Conservation (phyloP, 2,113 vertebrate genomes). For the Capra hircus region DNA sequence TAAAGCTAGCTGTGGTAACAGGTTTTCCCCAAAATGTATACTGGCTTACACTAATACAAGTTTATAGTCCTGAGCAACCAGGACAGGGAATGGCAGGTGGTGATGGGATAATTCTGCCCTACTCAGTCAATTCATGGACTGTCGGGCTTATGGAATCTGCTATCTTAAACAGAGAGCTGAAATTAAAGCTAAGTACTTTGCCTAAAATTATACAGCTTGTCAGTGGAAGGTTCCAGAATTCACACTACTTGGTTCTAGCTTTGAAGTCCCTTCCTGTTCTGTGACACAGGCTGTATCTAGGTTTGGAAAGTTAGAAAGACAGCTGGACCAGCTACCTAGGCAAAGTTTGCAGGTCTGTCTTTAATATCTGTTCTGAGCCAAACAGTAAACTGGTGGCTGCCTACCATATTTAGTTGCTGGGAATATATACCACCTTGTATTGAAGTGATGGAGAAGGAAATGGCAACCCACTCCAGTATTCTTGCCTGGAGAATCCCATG, state of each 20-base stretch:
- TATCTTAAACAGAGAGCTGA: neutral
- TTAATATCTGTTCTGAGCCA: neutral
- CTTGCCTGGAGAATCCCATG: too few relatives aligned
- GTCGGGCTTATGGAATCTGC: neutral
- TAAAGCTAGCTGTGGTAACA: neutral
- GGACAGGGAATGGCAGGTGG: neutral
- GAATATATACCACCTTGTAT: neutral
- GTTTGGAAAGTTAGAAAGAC: neutral
- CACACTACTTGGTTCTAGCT: neutral
- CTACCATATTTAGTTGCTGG: slow-evolving; percentile 12
- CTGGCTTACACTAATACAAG: neutral
- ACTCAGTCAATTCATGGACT: neutral
- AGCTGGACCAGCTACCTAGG: neutral
- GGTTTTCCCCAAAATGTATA: neutral
- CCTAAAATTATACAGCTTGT: slow-evolving; percentile 1
- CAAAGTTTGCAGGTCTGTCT: neutral
- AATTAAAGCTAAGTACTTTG: slow-evolving; percentile 4
- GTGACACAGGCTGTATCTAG: neutral
- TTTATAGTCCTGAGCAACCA: neutral
- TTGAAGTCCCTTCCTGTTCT: neutral
- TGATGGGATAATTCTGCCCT: neutral
- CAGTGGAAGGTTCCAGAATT: neutral
- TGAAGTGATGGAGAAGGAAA: neutral
- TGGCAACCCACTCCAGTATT: too few relatives aligned
- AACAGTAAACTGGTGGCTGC: neutral